phyloP scores from a whole-genome alignment of 2,113 vertebrate species.

The Oncorhynchus keta region DNA sequence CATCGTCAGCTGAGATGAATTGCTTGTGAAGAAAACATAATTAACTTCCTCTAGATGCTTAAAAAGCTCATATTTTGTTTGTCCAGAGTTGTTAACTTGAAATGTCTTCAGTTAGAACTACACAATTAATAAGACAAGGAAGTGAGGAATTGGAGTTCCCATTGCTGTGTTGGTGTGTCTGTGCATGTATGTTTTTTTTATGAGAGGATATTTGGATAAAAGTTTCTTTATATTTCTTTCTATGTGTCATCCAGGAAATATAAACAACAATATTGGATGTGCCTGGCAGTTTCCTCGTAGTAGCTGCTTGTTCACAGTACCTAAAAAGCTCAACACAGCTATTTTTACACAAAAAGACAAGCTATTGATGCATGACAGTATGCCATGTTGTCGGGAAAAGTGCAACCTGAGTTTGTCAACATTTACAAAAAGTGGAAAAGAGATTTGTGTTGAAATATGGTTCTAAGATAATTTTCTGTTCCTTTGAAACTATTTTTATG shows the following conservation, averaged over 20 bases:
- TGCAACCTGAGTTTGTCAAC: slow-evolving; percentile 27
- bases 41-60: neutral
- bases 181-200: neutral
- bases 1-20: neutral
- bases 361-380: slow-evolving; percentile 35
- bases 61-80: neutral
- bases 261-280: slow-evolving; percentile 16
- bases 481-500: no score
- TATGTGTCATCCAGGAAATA: slow-evolving; percentile 25
- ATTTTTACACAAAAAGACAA: slow-evolving; percentile 38
- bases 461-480: neutral
- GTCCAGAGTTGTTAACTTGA: neutral
- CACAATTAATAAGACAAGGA: no score
- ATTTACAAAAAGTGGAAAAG: slow-evolving; percentile 17
- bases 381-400: slow-evolving; percentile 22
- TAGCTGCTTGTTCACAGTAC: slow-evolving; percentile 4
- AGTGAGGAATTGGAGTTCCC: neutral
- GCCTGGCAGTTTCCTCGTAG: slow-evolving; percentile 26
- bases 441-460: neutral
- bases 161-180: neutral
- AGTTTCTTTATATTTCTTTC: neutral
- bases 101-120: no score
- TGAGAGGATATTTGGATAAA: neutral
- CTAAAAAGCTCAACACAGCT: slow-evolving; percentile 11
- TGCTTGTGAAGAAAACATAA: neutral